Percentiles rank a stretch among this genome's conserved stretches.
Conservation (phyloP, 2,797 vertebrate species). For the Micrastur ruficollis region DNA sequence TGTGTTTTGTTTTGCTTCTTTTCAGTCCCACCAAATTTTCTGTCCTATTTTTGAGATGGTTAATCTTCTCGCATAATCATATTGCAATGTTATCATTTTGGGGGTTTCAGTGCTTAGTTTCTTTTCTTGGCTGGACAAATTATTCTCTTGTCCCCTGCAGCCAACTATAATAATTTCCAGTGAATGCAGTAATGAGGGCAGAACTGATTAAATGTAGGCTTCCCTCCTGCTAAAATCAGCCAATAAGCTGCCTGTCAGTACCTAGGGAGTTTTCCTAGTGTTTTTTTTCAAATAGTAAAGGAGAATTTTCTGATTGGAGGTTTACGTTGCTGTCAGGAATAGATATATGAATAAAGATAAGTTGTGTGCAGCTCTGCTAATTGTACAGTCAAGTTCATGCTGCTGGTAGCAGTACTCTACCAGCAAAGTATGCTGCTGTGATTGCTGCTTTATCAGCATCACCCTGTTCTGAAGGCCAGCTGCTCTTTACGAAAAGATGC, state of each 20-base stretch:
- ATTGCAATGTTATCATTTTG: background rate
- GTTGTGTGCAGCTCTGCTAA: background rate
- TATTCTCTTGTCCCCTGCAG: constrained; percentile 58
- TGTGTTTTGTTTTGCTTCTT: background rate
- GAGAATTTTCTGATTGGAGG: background rate
- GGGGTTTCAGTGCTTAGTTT: constrained; percentile 30
- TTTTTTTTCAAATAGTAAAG: background rate
- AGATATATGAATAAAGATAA: background rate
- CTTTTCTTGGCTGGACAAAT: constrained; percentile 55
- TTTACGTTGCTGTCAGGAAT: background rate
- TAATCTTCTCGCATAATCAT: background rate
- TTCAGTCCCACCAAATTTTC: background rate
- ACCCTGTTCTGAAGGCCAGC: background rate
- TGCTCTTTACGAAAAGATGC: background rate
- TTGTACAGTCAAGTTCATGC: background rate
- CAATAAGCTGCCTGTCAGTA: constrained; percentile 9
- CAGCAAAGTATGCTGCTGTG: background rate
- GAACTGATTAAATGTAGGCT: constrained; percentile 59
- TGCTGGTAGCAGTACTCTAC: background rate
- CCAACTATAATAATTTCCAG: constrained; percentile 57
- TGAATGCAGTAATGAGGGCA: constrained; percentile 52
- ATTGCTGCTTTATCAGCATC: background rate
- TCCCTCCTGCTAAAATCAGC: constrained; percentile 14
- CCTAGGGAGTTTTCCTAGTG: background rate
- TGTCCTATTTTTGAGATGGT: constrained; percentile 4